Evolutionary conservation across 1,140 invertebrate species (phyloP).

Genomic region (Drosophila pectinifera): DNA sequence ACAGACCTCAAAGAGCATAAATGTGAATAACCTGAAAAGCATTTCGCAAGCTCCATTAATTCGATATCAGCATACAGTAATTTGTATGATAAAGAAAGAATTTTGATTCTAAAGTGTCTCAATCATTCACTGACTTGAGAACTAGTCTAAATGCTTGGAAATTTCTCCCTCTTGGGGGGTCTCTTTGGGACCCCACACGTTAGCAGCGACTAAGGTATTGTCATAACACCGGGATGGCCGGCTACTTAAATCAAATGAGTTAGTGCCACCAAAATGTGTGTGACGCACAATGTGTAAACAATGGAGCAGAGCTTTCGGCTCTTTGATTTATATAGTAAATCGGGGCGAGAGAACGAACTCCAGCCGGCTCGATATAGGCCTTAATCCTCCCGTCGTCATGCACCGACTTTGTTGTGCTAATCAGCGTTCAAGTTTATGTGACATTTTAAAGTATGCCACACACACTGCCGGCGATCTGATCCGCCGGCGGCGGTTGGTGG

Average conservation of each 20-base stretch:
- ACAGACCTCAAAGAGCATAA: neutral
- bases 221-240: conserved; percentile 58
- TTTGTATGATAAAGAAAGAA: conserved; percentile 4
- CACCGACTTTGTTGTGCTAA: conserved; percentile 82
- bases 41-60: conserved; percentile 8
- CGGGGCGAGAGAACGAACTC: conserved; percentile 39
- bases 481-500: conserved; percentile 23
- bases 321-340: conserved; percentile 69
- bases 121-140: neutral
- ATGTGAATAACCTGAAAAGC: neutral
- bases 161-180: conserved; percentile 38
- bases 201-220: conserved; percentile 41
- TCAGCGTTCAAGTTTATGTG: conserved; percentile 83
- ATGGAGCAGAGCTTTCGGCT: conserved; percentile 59
- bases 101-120: conserved; percentile 7
- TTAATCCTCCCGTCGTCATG: conserved; percentile 68
- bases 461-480: conserved; percentile 54
- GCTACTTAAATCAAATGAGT: conserved; percentile 79
- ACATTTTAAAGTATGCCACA: conserved; percentile 83
- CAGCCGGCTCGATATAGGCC: conserved; percentile 27
- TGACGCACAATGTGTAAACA: conserved; percentile 79
- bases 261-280: conserved; percentile 73
- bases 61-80: neutral
- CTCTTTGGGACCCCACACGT: conserved; percentile 54
- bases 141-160: conserved; percentile 8